Evolutionary conservation across 1,140 invertebrate species (phyloP).

Genomic region (Drosophila triauraria): DNA sequence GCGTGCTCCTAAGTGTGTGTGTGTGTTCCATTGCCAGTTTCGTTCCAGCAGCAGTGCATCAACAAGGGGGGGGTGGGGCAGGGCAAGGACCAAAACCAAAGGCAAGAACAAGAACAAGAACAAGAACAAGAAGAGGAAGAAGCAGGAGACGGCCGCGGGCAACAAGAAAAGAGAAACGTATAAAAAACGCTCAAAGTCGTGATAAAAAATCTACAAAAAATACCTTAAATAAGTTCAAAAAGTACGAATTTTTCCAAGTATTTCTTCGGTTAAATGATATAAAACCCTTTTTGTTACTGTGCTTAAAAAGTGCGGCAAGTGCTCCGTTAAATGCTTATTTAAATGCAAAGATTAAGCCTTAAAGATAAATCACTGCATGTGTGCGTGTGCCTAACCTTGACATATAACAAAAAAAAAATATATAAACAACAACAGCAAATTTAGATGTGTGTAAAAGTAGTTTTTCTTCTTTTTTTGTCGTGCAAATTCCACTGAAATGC

Average conservation of each 20-base stretch:
- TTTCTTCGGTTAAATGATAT: background rate
- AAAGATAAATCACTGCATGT: constrained; percentile 9
- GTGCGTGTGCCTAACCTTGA: constrained; percentile 76
- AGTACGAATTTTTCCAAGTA: background rate
- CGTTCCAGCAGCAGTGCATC: constrained; percentile 54
- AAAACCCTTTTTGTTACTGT: constrained; percentile 20
- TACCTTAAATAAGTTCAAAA: background rate
- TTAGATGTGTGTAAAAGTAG: constrained; percentile 8
- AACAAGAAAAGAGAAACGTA: constrained; percentile 21
- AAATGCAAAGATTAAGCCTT: constrained; percentile 25
- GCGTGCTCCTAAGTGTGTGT: constrained; percentile 19
- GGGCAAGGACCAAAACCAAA: constrained; percentile 16
- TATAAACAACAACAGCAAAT: constrained; percentile 44
- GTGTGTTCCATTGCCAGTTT: constrained; percentile 63
- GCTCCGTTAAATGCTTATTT: background rate
- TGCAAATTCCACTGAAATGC: constrained; percentile 36
- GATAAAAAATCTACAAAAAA: background rate
- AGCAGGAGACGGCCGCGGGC: constrained; percentile 26
- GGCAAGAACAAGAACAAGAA: constrained; percentile 17
- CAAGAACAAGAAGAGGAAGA: background rate
- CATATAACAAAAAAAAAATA: constrained; percentile 60
- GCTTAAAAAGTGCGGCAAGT: constrained; percentile 17
- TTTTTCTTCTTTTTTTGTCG: constrained; percentile 4
- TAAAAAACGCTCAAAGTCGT: constrained; percentile 12
- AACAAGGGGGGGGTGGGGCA: constrained; percentile 47